A percentile compares a stretch with the other conserved stretches of the same genome.
These are phyloP conservation scores for Trissolcus basalis DNA, from an alignment of 1,140 invertebrate genomes.

Conservation along the genomic window DNA sequence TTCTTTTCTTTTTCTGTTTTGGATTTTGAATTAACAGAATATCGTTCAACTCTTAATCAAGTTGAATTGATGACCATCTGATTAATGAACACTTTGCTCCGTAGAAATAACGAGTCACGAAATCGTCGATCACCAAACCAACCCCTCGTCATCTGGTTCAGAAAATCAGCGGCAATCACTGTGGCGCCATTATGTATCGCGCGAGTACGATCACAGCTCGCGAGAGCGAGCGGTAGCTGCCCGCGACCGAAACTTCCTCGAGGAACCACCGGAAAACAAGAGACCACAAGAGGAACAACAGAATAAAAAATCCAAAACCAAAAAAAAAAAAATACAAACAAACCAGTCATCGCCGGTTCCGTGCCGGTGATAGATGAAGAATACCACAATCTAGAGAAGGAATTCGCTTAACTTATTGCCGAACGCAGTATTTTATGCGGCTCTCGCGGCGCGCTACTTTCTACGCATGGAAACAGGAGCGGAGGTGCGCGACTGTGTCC, in stretches of 20 bases:
- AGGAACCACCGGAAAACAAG: constrained; percentile 12
- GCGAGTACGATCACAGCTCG: constrained; percentile 27
- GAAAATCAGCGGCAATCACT: constrained; percentile 50
- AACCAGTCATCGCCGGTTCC: constrained; percentile 29
- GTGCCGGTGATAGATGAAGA: constrained; percentile 32
- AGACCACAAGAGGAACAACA: constrained; percentile 6
- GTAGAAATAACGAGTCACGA: constrained; percentile 48
- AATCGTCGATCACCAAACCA: constrained; percentile 52
- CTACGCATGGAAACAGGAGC: constrained; percentile 20
- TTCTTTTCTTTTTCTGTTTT: no score
- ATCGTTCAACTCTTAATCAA: no score
- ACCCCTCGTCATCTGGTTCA: constrained; percentile 54
- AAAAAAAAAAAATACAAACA: constrained; percentile 11
- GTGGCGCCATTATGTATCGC: constrained; percentile 34
- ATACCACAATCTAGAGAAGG: constrained; percentile 48
- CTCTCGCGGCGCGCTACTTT: constrained; percentile 61
- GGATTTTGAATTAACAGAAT: no score
- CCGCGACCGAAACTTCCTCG: constrained; percentile 47
- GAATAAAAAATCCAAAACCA: constrained; percentile 10
- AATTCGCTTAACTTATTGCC: constrained; percentile 75
- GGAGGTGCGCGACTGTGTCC: background rate
- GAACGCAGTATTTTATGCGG: constrained; percentile 74
- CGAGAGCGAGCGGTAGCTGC: constrained; percentile 57
- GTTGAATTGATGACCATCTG: no score
- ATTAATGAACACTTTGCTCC: background rate